A percentile compares a stretch with the other conserved stretches of the same genome.
Evolutionary conservation across 2,888 invertebrate genomes (phyloP).

Genomic region (Pyralis farinalis): DNA sequence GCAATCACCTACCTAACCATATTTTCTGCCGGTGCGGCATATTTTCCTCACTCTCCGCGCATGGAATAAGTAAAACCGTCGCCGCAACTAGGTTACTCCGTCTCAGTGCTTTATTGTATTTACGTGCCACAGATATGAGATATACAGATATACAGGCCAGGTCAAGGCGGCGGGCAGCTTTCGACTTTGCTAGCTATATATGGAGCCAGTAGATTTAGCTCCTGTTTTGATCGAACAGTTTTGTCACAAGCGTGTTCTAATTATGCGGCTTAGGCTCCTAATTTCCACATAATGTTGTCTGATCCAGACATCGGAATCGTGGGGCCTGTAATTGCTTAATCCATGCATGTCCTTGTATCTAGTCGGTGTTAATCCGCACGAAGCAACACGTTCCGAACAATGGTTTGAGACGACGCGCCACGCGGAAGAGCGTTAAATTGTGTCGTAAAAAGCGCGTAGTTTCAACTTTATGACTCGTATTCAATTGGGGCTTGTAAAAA

Average conservation of each 20-base stretch:
- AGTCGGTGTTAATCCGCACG: conserved; percentile 40
- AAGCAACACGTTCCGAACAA: conserved; percentile 50
- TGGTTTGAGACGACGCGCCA: conserved; percentile 49
- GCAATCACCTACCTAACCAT: conserved; percentile 23
- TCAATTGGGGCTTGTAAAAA: conserved; percentile 78
- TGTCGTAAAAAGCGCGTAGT: conserved; percentile 74
- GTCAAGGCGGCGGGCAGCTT: conserved; percentile 77
- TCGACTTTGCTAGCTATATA: conserved; percentile 64
- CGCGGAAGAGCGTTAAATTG: conserved; percentile 70
- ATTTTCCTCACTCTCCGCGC: conserved; percentile 47
- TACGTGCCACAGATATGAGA: conserved; percentile 77
- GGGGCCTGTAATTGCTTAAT: conserved; percentile 56
- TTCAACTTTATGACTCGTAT: conserved; percentile 72
- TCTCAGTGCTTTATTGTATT: conserved; percentile 73
- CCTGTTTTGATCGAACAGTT: conserved; percentile 47
- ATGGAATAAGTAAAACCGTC: conserved; percentile 58
- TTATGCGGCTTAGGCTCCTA: conserved; percentile 43
- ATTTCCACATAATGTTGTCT: conserved; percentile 61
- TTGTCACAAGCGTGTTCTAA: conserved; percentile 55
- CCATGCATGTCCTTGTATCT: conserved; percentile 54
- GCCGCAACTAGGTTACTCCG: conserved; percentile 68
- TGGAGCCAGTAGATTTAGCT: conserved; percentile 59
- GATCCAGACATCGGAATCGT: conserved; percentile 44
- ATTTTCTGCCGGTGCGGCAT: conserved; percentile 33
- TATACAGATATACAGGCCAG: conserved; percentile 58